Evolutionary conservation across 2,797 vertebrate species (phyloP), one percentile per base, ranked within the genome.

Genomic region (Acanthornis magna): DNA sequence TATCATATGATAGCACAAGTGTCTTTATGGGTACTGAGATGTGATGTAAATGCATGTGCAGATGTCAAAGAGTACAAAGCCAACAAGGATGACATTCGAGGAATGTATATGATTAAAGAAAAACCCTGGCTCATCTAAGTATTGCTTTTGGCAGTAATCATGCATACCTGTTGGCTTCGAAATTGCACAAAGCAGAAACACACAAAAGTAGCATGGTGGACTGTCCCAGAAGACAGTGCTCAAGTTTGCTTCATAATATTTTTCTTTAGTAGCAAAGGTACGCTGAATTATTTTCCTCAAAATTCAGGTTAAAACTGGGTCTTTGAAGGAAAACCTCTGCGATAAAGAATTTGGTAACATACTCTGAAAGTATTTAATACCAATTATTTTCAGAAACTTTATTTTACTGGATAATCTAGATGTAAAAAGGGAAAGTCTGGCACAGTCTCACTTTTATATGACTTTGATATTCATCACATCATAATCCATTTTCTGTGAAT

Each of bases 1-100:
- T 67, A 51, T 55, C 13, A 30, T n/a, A 30, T 17, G 5, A 43
- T 13, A 53, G 4, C 1, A 1, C 5, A 16, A 7, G 10, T 11
- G 53, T 66, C 62, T 88, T 88, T 43, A 58, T 1, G 2, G 20
- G 3, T 67, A 23, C 27, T 34, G n/a, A 38, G 71, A 42, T 55
- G 16, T 47, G n/a, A 10, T 42, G 48, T 9, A 57, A 65, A 83
- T 54, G 13, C 9, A 20, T 8, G 4, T 47, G 30, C 8, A 53
- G 4, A 4, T 16, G 3, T 29, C 17, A 32, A 40, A 60, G 21
- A 6, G 5, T 55, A 40, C 6, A 54, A 80, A 86, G 14, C 5
- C 60, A 54, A 42, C 27, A 67, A 51, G 18, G 19, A 9, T 88
- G 68, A n/a, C 3, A 19, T 19, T 58, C 47, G 3, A 65, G 20